Percentiles rank a stretch among this genome's conserved stretches.
Evolutionary conservation across 2,113 vertebrate species (phyloP).

Genomic region (Bothrops jararaca): DNA sequence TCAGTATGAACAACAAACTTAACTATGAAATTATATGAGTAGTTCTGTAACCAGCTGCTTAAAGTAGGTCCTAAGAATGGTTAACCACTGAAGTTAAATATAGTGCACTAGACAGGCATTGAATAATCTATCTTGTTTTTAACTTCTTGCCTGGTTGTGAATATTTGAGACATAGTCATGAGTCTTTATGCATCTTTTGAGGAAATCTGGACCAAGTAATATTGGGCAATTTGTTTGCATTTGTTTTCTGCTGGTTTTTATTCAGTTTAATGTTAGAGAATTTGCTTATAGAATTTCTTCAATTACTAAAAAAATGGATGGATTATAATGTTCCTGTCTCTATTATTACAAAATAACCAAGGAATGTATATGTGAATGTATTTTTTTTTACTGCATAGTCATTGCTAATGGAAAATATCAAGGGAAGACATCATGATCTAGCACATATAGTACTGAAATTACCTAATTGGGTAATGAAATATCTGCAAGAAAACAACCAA

Average conservation of each 20-base stretch:
- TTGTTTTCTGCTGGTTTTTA: not conserved
- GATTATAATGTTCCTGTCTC: not conserved
- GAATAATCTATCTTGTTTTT: not conserved
- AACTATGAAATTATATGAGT: not conserved
- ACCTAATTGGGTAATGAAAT: not conserved
- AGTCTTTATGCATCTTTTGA: not conserved
- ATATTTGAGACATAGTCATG: not conserved
- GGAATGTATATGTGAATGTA: not conserved
- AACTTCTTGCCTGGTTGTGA: not conserved
- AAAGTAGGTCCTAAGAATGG: not conserved
- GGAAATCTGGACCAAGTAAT: not conserved
- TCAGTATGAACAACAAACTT: conserved; percentile 32
- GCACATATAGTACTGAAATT: not conserved
- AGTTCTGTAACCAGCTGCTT: not conserved
- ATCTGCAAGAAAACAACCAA: not conserved
- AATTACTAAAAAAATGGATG: not conserved
- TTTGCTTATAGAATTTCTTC: not conserved
- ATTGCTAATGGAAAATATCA: not conserved
- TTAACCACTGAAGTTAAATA: not conserved
- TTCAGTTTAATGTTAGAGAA: not conserved
- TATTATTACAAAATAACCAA: not conserved
- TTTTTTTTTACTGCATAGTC: not conserved
- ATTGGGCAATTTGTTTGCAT: not conserved
- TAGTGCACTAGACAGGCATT: not conserved
- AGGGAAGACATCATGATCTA: not conserved